Evolutionary conservation across 2,888 invertebrate species (phyloP).

Genomic region (Heteromyza rotundicornis): DNA sequence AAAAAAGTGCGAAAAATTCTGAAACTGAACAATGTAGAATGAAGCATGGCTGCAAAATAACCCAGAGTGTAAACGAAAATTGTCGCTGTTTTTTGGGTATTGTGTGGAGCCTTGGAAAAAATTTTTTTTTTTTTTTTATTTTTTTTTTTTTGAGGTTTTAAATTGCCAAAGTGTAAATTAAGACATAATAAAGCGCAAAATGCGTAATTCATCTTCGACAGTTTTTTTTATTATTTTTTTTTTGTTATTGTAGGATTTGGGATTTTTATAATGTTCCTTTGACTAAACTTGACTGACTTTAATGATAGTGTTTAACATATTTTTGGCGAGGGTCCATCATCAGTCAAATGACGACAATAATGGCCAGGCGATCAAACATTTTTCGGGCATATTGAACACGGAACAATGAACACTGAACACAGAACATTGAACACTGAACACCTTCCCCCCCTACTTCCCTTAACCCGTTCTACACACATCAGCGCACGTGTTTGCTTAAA

Average conservation of each 20-base stretch:
- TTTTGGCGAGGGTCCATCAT: not conserved
- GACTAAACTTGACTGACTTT: not conserved
- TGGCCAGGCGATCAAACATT: not conserved
- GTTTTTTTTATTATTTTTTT: not conserved
- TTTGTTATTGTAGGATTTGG: not conserved
- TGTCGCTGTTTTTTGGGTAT: not conserved
- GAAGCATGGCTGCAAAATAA: not conserved
- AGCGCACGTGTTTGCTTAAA: not conserved
- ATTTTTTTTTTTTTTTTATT: too few species aligned
- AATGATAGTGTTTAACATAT: conserved; percentile 20
- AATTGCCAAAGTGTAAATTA: conserved; percentile 48
- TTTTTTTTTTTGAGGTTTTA: conserved; percentile 18
- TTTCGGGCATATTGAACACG: too few species aligned
- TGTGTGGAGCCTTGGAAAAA: not conserved
- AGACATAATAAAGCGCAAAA: conserved; percentile 50
- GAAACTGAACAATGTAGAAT: too few species aligned
- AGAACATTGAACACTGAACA: too few species aligned
- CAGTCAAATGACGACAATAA: not conserved
- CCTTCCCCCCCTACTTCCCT: conserved; percentile 6
- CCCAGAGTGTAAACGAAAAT: too few species aligned
- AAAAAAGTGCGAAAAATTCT: not conserved
- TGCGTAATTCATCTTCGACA: conserved; percentile 18
- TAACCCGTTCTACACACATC: not conserved
- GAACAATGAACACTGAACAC: too few species aligned
- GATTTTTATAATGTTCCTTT: too few species aligned